phyloP scores from a whole-genome alignment of 2,113 vertebrate species.

The Meleagris gallopavo region DNA sequence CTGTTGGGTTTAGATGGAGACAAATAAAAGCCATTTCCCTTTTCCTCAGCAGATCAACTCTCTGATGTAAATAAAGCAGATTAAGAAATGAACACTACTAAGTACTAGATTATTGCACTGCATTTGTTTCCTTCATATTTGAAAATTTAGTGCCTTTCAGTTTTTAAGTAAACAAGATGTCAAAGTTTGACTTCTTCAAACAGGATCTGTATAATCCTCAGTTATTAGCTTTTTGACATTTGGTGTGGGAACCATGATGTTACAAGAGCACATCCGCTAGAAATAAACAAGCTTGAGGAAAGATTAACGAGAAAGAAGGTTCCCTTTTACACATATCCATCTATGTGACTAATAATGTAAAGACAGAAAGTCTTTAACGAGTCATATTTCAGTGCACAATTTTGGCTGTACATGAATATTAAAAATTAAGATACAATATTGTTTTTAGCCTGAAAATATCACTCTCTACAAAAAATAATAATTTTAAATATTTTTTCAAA shows the following conservation, averaged over 20 bases:
- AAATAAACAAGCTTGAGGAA: slow-evolving; percentile 72
- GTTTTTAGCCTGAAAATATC: slow-evolving; percentile 16
- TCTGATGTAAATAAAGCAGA: neutral
- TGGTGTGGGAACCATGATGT: slow-evolving; percentile 74
- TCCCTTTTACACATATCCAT: slow-evolving; percentile 33
- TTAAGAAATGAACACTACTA: neutral
- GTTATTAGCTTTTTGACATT: slow-evolving; percentile 55
- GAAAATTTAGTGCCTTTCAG: neutral
- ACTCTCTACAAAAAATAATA: neutral
- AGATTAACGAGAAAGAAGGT: slow-evolving; percentile 51
- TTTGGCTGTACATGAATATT: slow-evolving; percentile 5
- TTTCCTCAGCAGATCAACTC: neutral
- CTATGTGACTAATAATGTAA: slow-evolving; percentile 37
- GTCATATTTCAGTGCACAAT: slow-evolving; percentile 15
- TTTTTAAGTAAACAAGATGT: slow-evolving; percentile 37
- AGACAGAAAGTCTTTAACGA: slow-evolving; percentile 49
- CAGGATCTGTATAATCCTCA: slow-evolving; percentile 34
- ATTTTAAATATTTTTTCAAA: slow-evolving; percentile 19
- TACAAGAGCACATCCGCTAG: slow-evolving; percentile 44
- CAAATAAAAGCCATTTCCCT: neutral
- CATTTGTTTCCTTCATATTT: neutral
- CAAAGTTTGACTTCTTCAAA: slow-evolving; percentile 28
- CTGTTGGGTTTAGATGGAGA: neutral
- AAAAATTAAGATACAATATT: neutral
- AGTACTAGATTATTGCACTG: neutral